A percentile compares a stretch with the other conserved stretches of the same genome.
Conservation (phyloP, 1,140 invertebrate species). For the Agrypnia vestita region DNA sequence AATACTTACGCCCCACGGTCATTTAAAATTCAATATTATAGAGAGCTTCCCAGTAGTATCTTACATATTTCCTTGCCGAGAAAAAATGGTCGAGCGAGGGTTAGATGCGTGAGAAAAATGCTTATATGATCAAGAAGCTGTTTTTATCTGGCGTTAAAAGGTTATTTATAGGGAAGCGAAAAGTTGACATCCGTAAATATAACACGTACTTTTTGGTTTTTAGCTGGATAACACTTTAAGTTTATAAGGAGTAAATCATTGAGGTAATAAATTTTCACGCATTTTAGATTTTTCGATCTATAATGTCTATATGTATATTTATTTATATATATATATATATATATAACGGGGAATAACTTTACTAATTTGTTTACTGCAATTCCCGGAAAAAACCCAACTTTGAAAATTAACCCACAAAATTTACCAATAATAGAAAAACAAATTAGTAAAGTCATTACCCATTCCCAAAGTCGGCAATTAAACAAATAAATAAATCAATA, state of each 20-base stretch:
- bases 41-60: slow-evolving; percentile 37
- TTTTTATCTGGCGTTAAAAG: slow-evolving; percentile 36
- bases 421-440: too few relatives aligned
- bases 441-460: too few relatives aligned
- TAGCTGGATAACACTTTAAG: not conserved
- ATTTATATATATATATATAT: too few relatives aligned
- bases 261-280: slow-evolving; percentile 2
- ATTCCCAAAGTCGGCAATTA: too few relatives aligned
- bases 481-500: too few relatives aligned
- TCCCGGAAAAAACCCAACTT: too few relatives aligned
- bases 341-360: too few relatives aligned
- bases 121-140: slow-evolving; percentile 15
- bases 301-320: too few relatives aligned
- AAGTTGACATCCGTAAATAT: slow-evolving; percentile 18
- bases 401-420: too few relatives aligned
- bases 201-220: slow-evolving; percentile 24
- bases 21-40: slow-evolving; percentile 60
- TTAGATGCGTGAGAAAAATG: slow-evolving; percentile 6
- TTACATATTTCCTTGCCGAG: slow-evolving; percentile 20
- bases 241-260: slow-evolving; percentile 3
- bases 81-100: not conserved
- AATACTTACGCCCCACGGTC: slow-evolving; percentile 22
- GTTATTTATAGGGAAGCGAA: not conserved
- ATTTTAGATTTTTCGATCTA: too few relatives aligned
- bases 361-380: too few relatives aligned